Percentiles rank a stretch among this genome's conserved stretches.
These are phyloP conservation scores for Diplodus puntazzo DNA, from an alignment of 2,797 vertebrate species.

Conservation along the genomic window DNA sequence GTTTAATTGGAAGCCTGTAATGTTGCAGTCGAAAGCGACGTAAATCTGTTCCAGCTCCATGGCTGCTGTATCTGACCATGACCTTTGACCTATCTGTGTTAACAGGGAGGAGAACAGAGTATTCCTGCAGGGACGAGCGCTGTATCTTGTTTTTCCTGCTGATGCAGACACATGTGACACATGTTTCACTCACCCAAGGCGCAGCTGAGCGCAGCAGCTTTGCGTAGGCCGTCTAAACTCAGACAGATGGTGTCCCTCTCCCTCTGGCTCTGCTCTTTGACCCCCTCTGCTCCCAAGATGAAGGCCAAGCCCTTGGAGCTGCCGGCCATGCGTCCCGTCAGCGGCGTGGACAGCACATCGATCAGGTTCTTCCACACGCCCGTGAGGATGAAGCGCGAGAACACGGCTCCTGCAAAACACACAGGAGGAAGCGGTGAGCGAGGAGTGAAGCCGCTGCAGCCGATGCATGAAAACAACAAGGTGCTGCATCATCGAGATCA, in stretches of 20 bases:
- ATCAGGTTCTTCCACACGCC: slow-evolving; percentile 99
- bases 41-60: background rate
- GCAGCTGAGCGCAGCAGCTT: slow-evolving; percentile 95
- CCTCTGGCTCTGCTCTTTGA: slow-evolving; percentile 95
- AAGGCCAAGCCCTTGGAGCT: slow-evolving; percentile 94
- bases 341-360: slow-evolving; percentile 93
- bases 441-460: too few relatives aligned
- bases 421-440: too few relatives aligned
- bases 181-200: slow-evolving; percentile 87
- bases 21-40: too few relatives aligned
- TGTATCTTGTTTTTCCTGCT: background rate
- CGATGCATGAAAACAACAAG: background rate
- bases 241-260: slow-evolving; percentile 96
- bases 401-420: slow-evolving; percentile 87
- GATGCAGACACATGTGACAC: background rate
- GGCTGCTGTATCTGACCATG: background rate
- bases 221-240: slow-evolving; percentile 94
- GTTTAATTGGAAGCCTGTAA: background rate
- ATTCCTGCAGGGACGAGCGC: slow-evolving; percentile 1
- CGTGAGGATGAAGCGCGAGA: slow-evolving; percentile 94
- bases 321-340: slow-evolving; percentile 95
- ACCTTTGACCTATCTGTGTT: background rate
- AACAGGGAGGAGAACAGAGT: background rate
- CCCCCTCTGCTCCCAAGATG: slow-evolving; percentile 93
- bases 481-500: background rate